Base-by-base conservation (phyloP, 2,113 vertebrate genomes). In the Zosterops borbonicus region DNA sequence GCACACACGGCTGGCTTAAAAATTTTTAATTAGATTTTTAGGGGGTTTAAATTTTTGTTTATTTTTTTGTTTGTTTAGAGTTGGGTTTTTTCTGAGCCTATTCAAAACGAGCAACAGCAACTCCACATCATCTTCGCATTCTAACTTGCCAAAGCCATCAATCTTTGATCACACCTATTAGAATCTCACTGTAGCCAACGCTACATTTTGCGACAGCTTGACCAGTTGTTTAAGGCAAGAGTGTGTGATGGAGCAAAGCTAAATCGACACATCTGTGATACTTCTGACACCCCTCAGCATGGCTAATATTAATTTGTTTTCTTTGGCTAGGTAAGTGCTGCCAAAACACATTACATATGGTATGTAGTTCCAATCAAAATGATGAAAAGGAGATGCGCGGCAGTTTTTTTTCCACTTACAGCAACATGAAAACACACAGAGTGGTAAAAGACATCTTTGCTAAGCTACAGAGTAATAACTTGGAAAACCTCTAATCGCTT, bases 221-320 rank as follows among this genome's bases (percentile, higher is more conserved):
- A 95, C 95, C 93, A 97, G 97, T 96, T 97, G 97, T 97, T 98
- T 96, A 95, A 94, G 41, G 89, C 84, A 94, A 95, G 97, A 96
- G 93, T 89, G 91, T 95, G 96, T 96, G 95, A 97, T 92, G 95
- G 95, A 96, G 96, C 95, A 96, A 95, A 97, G 95, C 96, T 96
- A 97, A 98, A 97, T 95, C 95, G 96, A 97, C 97, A 96, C 62
- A 89, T 97, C 95, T 98, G 96, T 97, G 97, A 98, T 96, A 96
- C 94, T 97, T 97, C 97, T 97, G 97, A 97, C 96, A 97, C 97
- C 94, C 97, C 96, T 97, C 97, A 95, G 96, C 95, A 94, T 97
- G 96, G 97, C 97, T 93, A 95, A 97, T 98, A 98, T 98, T 98
- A 98, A 98, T 98, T 98, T 98, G 98, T 98, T 98, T 98, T 97